Conservation (phyloP, 1,140 invertebrate species). For the Diprion similis region DNA sequence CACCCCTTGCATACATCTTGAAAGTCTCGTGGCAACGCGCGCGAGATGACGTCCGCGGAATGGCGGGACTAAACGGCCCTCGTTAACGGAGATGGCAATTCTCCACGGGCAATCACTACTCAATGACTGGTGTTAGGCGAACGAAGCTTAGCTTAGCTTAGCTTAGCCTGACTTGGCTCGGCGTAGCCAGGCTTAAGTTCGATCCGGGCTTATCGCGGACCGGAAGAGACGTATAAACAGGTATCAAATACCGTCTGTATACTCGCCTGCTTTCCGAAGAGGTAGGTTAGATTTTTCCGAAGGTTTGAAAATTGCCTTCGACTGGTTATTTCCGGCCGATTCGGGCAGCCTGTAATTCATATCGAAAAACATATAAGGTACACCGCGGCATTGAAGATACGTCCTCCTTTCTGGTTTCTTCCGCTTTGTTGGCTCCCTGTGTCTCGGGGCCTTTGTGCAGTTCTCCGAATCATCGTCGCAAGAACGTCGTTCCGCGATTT, state of each 20-base stretch:
- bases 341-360: too few species aligned
- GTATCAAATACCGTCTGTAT: not conserved
- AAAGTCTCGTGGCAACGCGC: not conserved
- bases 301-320: too few species aligned
- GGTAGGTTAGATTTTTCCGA: too few species aligned
- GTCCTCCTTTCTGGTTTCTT: too few species aligned
- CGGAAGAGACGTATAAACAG: not conserved
- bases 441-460: not conserved
- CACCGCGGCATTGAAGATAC: not conserved
- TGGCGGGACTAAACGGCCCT: constrained; percentile 12
- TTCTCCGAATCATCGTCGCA: not conserved
- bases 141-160: constrained; percentile 8
- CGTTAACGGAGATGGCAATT: constrained; percentile 27
- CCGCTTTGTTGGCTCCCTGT: too few species aligned
- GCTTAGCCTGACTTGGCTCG: not conserved
- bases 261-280: too few species aligned
- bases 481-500: not conserved
- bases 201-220: constrained; percentile 3
- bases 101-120: constrained; percentile 22
- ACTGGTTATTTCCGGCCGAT: too few species aligned
- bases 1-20: constrained; percentile 3
- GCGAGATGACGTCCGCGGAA: not conserved
- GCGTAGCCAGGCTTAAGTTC: not conserved
- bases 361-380: too few species aligned
- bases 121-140: constrained; percentile 33